A percentile compares a stretch with the other conserved stretches of the same genome.
Conservation (phyloP, 2,797 vertebrate genomes). For the Perodicticus potto region DNA sequence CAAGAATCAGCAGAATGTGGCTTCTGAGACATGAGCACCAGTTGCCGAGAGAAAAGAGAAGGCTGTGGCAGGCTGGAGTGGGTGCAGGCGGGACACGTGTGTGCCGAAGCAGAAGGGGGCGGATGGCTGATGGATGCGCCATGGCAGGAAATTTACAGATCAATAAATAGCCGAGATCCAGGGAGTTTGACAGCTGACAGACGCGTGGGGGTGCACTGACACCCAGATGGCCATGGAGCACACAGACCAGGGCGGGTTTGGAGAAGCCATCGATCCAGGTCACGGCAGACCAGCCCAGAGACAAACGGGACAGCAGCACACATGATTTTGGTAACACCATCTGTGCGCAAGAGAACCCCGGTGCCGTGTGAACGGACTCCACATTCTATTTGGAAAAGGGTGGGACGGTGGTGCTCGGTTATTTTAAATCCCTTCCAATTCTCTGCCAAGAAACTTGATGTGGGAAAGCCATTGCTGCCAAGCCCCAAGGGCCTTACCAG, state of each 20-base stretch:
- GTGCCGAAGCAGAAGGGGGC: background rate
- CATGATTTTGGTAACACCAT: background rate
- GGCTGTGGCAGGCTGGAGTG: background rate
- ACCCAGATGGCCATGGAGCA: constrained; percentile 16
- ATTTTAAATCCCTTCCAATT: background rate
- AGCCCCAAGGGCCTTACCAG: background rate
- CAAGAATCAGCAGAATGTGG: background rate
- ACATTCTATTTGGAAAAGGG: background rate
- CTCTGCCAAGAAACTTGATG: background rate
- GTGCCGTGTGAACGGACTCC: background rate
- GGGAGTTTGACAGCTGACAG: constrained; percentile 56
- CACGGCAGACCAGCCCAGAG: constrained; percentile 11
- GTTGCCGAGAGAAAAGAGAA: background rate
- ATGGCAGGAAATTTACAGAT: constrained; percentile 62
- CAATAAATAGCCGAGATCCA: constrained; percentile 52
- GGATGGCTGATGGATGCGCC: constrained; percentile 24
- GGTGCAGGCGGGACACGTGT: no score
- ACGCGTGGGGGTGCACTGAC: background rate
- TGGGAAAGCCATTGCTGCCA: background rate
- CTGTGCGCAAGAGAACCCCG: background rate
- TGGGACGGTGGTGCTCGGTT: accelerated
- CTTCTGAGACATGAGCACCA: background rate
- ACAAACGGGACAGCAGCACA: background rate
- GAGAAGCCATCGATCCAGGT: background rate
- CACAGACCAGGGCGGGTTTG: background rate